Base-by-base conservation (phyloP, 2,797 vertebrate genomes). In the Poecilia gillii region DNA sequence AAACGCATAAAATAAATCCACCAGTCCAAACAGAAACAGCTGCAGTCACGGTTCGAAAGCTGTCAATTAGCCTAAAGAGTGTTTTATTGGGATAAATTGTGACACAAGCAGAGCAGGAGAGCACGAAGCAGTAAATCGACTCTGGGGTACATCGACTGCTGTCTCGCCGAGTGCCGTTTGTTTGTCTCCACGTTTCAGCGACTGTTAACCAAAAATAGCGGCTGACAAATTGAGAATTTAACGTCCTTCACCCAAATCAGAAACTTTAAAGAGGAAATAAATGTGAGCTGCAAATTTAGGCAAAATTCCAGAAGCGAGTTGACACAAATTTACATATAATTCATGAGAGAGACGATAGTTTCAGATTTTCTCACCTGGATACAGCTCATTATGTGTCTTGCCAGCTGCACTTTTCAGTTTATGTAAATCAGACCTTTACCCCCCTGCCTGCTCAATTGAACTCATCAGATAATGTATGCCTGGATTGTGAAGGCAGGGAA, bases 51-150 rank as follows among this genome's bases (percentile, higher is more conserved):
- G 77, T 39, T 78, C 81, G 84, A 81, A 77, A 84, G 25, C 78
- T 80, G 25, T 76, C 83, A 92, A 87, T 84, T 89, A 91, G 75
- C 83, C 78, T 88, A 84, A 91, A 90, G 85, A 83, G 62, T 62
- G 85, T 87, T 85, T 86, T 51, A 76, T 84, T 53, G 8, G 81
- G 77, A 89, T 36, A 12, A 89, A 84, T 66, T 78, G 81, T 86
- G 84, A 47, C 76, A 41, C 81, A 82, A 79, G 72, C 83, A 72
- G 0, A 51, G 76, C 53, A 23, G 16, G 75, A 57, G 23, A 62
- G 80, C 79, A 78, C 51, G 66, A 53, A 83, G 75, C 64, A 55
- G 73, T 83, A 76, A 85, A 85, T 88, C 46, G 75, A 81, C 78
- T 39, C 51, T 5, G 59, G 72, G 71, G 59, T 47, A 46, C 45